Evolutionary conservation across 2,113 vertebrate species (phyloP).

Genomic region (Tor tambroides): DNA sequence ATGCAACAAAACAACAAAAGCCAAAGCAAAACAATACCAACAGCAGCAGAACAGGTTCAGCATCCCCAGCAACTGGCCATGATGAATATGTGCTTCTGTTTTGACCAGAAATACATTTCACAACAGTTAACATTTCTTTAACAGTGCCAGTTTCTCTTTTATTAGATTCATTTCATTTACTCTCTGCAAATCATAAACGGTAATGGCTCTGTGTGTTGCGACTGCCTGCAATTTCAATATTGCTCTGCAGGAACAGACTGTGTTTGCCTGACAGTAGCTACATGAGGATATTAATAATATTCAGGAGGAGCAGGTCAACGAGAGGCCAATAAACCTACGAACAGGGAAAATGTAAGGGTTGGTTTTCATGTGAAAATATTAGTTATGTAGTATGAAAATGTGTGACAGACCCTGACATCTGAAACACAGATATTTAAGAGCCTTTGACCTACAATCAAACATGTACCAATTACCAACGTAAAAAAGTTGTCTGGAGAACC

Average conservation of each 20-base stretch:
- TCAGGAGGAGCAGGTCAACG: background rate
- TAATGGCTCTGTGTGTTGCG: background rate
- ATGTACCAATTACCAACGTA: too few relatives aligned
- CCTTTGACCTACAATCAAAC: background rate
- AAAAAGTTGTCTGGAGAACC: background rate
- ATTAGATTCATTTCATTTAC: conserved; percentile 8
- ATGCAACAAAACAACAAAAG: background rate
- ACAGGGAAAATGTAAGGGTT: background rate
- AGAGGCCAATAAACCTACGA: conserved; percentile 18
- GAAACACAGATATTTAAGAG: background rate
- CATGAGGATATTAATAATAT: conserved; percentile 15
- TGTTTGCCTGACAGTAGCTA: background rate
- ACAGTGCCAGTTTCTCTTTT: background rate
- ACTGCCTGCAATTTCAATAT: background rate
- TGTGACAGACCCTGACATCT: background rate
- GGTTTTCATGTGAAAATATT: background rate
- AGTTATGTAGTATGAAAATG: background rate
- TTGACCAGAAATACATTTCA: background rate
- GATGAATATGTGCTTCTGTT: background rate
- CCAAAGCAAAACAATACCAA: background rate
- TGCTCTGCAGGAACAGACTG: background rate
- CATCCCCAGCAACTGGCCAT: background rate
- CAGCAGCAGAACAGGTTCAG: background rate
- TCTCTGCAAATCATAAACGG: conserved; percentile 3
- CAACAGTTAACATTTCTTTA: background rate